Evolutionary conservation across 2,888 invertebrate genomes (phyloP), one percentile per base, ranked within the genome.

Genomic region (Callinectes sapidus): DNA sequence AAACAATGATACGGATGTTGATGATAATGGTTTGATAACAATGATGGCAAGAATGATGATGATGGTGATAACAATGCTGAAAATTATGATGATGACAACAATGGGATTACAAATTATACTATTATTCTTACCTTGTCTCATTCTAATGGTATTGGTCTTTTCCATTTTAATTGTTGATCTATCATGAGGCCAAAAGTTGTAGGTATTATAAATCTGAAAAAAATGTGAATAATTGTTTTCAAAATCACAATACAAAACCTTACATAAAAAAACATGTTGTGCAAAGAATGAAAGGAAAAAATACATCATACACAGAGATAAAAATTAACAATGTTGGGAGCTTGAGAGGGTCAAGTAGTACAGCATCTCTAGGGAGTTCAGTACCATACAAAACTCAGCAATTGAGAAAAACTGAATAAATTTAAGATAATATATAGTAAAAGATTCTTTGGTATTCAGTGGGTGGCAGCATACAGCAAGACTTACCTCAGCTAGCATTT

Each of bases 101-200:
- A 23, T 23, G 13, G 2, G 77, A 39, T 35, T 14, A 90, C 23
- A 28, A 85, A 32, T 85, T 16, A 6, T 42, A 8, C 8, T 8
- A 5, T 0, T 28, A 35, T 66, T 28, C 35, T 90, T 91, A 93
- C 92, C 92, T 93, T 93, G 92, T 61, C 92, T 91, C 91, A 91
- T 93, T 89, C 92, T 88, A n/a, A 91, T 71, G 14, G 86, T 77
- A 54, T 89, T 93, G 8, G 91, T 89, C 39, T 93, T 93, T 16
- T 93, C 88, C 42, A 91, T 32, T 39, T 90, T 93, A 54, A 93
- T 91, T 32, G 88, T 66, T 42, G 91, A 93, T n/a, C 87, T 55
- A 32, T 93, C 92, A 85, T 93, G 92, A 16, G 92, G 92, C 92
- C 92, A 93, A 42, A 89, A 93, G 81, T 91, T 93, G 23, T 93